Evolutionary conservation across 2,888 invertebrate genomes (phyloP).

Genomic region (Dendrolimus houi): DNA sequence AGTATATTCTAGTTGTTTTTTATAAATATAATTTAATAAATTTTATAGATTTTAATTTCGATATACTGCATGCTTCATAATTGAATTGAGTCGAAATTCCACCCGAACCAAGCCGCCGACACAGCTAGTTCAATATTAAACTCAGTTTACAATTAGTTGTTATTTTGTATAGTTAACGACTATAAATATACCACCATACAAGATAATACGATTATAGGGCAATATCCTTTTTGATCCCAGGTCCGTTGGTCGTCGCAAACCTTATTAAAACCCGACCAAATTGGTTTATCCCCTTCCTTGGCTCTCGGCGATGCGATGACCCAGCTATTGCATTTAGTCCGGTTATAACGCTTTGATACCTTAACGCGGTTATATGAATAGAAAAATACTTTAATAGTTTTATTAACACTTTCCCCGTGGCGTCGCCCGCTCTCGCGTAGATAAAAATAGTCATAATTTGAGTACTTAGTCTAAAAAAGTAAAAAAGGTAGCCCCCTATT

Average conservation of each 20-base stretch:
- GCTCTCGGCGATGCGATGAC: constrained; percentile 3
- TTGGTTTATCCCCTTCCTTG: constrained; percentile 15
- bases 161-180: not conserved
- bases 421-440: no score
- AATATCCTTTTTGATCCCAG: not conserved
- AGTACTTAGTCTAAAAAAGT: no score
- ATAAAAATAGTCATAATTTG: no score
- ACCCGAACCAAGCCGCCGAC: no score
- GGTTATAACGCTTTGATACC: not conserved
- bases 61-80: no score
- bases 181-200: not conserved
- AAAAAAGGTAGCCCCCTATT: no score
- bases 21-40: no score
- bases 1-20: no score
- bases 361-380: not conserved
- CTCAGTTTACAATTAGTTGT: no score
- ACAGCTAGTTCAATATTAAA: no score
- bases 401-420: not conserved
- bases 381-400: not conserved
- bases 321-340: not conserved
- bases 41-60: no score
- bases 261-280: constrained; percentile 18
- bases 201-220: not conserved
- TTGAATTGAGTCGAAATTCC: no score
- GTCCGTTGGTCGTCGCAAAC: constrained; percentile 11